phyloP scores from a whole-genome alignment of 30 jellyfish, hydroid and myxozoan species.

The Phacellophora camtschatica region DNA sequence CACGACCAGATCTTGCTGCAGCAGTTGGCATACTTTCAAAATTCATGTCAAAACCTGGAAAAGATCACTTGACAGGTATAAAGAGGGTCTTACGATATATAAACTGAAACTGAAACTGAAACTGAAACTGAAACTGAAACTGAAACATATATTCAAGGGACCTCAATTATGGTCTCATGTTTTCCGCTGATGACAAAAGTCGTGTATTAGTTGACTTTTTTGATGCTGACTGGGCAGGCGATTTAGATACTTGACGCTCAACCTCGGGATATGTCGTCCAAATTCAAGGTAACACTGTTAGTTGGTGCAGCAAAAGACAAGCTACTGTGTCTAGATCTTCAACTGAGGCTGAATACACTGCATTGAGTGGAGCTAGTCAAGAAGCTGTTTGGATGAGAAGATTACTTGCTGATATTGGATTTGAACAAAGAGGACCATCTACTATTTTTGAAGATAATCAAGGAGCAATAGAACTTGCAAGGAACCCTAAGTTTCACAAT shows the following conservation, averaged over 20 bases:
- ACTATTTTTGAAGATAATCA: slow-evolving; percentile 44
- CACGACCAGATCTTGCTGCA: slow-evolving; percentile 46
- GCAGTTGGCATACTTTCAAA: slow-evolving; percentile 42
- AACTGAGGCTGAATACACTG: slow-evolving; percentile 23
- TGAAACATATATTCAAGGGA: too few relatives aligned
- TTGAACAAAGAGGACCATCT: slow-evolving; percentile 9
- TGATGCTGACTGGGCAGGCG: slow-evolving; percentile 53
- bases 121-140: too few relatives aligned
- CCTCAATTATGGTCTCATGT: slow-evolving; percentile 19
- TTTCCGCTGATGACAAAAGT: background rate
- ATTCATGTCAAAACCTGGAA: slow-evolving; percentile 52
- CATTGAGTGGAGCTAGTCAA: slow-evolving; percentile 35
- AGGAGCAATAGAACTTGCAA: slow-evolving; percentile 57
- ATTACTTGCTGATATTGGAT: slow-evolving; percentile 31
- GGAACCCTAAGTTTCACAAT: slow-evolving; percentile 20
- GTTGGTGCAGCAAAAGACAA: slow-evolving; percentile 35
- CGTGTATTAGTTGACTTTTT: background rate
- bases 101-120: too few relatives aligned
- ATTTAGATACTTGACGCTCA: slow-evolving; percentile 9
- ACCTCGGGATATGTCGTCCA: slow-evolving; percentile 42
- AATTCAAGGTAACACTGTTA: background rate
- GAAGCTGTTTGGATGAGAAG: slow-evolving; percentile 62
- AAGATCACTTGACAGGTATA: slow-evolving; percentile 38
- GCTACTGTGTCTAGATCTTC: slow-evolving; percentile 40
- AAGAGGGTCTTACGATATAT: slow-evolving; percentile 36